Evolutionary conservation across 2,888 invertebrate species (phyloP), one percentile per base, ranked within the genome.

Genomic region (Phytoseiulus persimilis): DNA sequence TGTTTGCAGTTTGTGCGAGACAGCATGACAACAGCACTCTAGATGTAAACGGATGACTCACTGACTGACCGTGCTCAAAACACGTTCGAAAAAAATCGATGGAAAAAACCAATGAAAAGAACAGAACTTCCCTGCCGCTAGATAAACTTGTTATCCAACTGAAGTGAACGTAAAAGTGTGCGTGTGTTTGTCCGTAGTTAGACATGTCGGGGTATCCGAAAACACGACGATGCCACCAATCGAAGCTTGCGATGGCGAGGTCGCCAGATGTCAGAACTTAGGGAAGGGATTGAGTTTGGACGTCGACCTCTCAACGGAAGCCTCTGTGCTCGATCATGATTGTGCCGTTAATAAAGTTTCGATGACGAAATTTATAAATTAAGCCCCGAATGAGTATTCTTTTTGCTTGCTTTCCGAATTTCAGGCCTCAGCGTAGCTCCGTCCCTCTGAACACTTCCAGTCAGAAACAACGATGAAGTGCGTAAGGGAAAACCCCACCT

Each of bases 341-440:
- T 87, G 87, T 87, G 87, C 87, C 87, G 33, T 87, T 87, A 87
- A 87, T 65, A 65, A 65, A 65, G 65, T 65, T 65, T 65, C 65
- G 65, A 65, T 65, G 65, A 65, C 65, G 65, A 65, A 1, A 65
- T 65, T 65, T 28, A 65, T 65, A 28, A 65, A 65, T 23, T 65
- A 28, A 65, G 1, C 5, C 65, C 28, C 5, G 65, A 65, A 28
- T 23, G 14, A 2, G 65, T 65, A 14, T 28, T 65, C 65, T 14
- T 65, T 65, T 65, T 9, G 39, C 39, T 39, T 9, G 5, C 9
- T 9, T 6, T 9, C 39, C 39, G 9, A 9, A 39, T 39, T 6
- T 3, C 3, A 39, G 9, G 3, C 39, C 3, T n/a, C n/a, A n/a
- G n/a, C n/a, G n/a, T n/a, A n/a, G n/a, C n/a, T n/a, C n/a, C n/a